Evolutionary conservation across 2,888 invertebrate species (phyloP).

Genomic region (Trilocha varians): DNA sequence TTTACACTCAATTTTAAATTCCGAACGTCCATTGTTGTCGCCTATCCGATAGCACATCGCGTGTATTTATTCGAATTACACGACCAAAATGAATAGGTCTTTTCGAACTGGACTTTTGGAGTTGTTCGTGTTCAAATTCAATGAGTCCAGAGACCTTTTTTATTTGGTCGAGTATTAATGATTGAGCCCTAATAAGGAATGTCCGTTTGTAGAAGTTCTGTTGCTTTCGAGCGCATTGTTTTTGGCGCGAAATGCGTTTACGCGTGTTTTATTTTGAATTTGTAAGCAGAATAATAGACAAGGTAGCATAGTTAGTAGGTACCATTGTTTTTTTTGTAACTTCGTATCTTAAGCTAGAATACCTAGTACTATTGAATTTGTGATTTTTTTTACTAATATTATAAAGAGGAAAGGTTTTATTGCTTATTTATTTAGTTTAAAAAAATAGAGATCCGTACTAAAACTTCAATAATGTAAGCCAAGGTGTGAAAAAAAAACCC

Average conservation of each 20-base stretch:
- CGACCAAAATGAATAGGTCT: slow-evolving; percentile 24
- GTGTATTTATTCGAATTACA: slow-evolving; percentile 34
- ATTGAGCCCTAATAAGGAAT: slow-evolving; percentile 40
- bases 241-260: background rate
- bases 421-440: too few species aligned
- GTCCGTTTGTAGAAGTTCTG: slow-evolving; percentile 28
- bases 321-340: too few species aligned
- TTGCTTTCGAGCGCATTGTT: slow-evolving; percentile 14
- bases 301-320: too few species aligned
- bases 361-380: too few species aligned
- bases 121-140: slow-evolving; percentile 6
- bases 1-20: slow-evolving; percentile 61
- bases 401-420: too few species aligned
- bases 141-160: slow-evolving; percentile 14
- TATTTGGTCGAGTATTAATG: slow-evolving; percentile 24
- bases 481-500: too few species aligned
- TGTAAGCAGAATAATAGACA: background rate
- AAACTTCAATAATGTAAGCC: too few species aligned
- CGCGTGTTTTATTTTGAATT: background rate
- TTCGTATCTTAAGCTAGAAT: too few species aligned
- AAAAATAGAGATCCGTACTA: too few species aligned
- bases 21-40: slow-evolving; percentile 55
- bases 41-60: slow-evolving; percentile 51
- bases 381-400: too few species aligned
- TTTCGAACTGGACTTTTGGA: slow-evolving; percentile 5